These are phyloP conservation scores for Calyptommatus sinebrachiatus DNA, from an alignment of 2,113 vertebrate genomes.

Conservation along the genomic window DNA sequence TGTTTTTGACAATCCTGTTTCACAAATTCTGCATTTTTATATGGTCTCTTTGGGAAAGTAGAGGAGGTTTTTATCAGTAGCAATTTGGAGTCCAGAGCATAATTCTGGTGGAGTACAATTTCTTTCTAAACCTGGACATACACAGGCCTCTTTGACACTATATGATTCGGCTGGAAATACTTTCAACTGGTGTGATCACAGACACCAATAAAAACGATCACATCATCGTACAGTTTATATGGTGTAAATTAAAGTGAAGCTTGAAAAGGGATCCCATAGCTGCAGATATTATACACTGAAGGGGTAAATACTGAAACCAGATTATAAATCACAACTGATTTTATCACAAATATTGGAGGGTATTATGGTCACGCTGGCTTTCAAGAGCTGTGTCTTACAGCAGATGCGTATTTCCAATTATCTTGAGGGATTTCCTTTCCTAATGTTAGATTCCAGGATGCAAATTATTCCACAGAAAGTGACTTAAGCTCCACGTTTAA, in stretches of 20 bases:
- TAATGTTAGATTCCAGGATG: slow-evolving; percentile 23
- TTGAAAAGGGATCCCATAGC: slow-evolving; percentile 48
- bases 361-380: not conserved
- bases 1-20: slow-evolving; percentile 50
- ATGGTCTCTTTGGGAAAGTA: slow-evolving; percentile 50
- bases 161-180: slow-evolving; percentile 63
- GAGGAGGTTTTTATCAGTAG: slow-evolving; percentile 55
- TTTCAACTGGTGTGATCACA: slow-evolving; percentile 59
- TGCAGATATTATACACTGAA: slow-evolving; percentile 23
- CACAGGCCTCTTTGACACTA: slow-evolving; percentile 59
- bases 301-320: slow-evolving; percentile 34
- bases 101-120: slow-evolving; percentile 54
- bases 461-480: slow-evolving; percentile 22
- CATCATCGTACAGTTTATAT: slow-evolving; percentile 59
- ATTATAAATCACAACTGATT: slow-evolving; percentile 20
- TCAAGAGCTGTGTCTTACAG: slow-evolving; percentile 46
- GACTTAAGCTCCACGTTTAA: slow-evolving; percentile 27
- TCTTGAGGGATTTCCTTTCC: slow-evolving; percentile 41
- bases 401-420: slow-evolving; percentile 25
- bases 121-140: slow-evolving; percentile 64
- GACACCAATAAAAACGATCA: slow-evolving; percentile 54
- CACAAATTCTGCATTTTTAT: slow-evolving; percentile 48
- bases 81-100: slow-evolving; percentile 39
- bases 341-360: slow-evolving; percentile 20
- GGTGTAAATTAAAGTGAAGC: slow-evolving; percentile 59